Conservation (phyloP, 2,888 invertebrate genomes). For the Ectemnius lituratus region DNA sequence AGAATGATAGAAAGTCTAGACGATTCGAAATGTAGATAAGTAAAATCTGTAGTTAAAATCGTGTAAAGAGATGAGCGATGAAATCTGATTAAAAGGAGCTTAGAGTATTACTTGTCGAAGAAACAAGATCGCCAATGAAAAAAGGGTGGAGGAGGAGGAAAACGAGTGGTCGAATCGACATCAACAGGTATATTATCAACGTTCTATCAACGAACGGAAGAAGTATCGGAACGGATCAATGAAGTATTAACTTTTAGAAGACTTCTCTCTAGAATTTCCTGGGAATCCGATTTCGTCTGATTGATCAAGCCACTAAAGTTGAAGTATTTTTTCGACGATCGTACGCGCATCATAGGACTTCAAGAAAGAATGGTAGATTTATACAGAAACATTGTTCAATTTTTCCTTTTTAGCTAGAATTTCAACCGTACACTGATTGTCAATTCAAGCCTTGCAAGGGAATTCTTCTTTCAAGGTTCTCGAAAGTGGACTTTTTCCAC, state of each 20-base stretch:
- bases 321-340: constrained; percentile 1
- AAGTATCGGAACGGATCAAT: neutral
- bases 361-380: no score
- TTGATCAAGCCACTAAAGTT: no score
- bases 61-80: neutral
- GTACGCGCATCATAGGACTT: constrained; percentile 6
- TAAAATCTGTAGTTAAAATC: neutral
- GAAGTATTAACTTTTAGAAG: constrained; percentile 9
- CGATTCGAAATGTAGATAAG: neutral
- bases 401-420: neutral
- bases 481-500: neutral
- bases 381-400: no score
- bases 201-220: neutral
- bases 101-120: neutral
- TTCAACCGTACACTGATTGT: neutral
- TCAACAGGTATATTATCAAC: constrained; percentile 35
- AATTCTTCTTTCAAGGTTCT: neutral
- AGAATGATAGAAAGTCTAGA: neutral
- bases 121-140: neutral
- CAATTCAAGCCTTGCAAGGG: no score
- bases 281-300: neutral
- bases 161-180: constrained; percentile 10
- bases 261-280: neutral
- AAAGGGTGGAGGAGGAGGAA: neutral
- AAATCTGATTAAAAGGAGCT: constrained; percentile 4